Percentiles rank a stretch among this genome's conserved stretches.
phyloP scores from a whole-genome alignment of 2,113 vertebrate species.

The Hippocampus mohnikei region DNA sequence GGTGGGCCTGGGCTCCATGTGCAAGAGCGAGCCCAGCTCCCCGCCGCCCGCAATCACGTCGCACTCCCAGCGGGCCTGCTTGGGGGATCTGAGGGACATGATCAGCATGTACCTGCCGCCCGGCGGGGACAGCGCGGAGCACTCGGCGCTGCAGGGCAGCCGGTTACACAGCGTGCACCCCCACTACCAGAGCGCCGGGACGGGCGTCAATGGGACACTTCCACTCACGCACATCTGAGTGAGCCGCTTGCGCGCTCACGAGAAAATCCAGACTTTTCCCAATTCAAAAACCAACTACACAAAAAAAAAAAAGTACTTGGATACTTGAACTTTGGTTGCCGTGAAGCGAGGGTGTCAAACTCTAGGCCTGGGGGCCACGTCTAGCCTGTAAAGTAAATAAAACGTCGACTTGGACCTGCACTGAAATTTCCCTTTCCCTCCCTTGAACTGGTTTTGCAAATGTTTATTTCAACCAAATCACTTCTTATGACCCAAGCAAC shows the following conservation, averaged over 20 bases:
- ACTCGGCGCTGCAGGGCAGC: constrained; percentile 83
- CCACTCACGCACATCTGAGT: constrained; percentile 95
- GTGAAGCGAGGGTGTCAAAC: constrained; percentile 8
- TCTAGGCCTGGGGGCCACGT: neutral
- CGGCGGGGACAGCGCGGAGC: constrained; percentile 88
- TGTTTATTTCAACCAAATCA: neutral
- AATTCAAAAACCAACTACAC: neutral
- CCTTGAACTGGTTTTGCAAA: neutral
- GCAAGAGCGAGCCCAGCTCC: constrained; percentile 95
- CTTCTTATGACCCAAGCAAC: neutral
- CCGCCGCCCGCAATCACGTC: constrained; percentile 91
- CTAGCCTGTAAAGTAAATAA: neutral
- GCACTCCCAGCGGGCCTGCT: constrained; percentile 92
- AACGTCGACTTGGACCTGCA: neutral
- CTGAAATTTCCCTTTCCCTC: no score
- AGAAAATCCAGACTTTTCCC: neutral
- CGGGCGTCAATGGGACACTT: constrained; percentile 91
- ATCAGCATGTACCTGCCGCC: constrained; percentile 99
- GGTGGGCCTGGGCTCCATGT: constrained; percentile 87
- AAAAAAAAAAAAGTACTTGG: constrained; percentile 63
- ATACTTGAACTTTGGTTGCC: constrained; percentile 75
- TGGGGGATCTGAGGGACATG: constrained; percentile 98
- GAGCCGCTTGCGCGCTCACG: neutral
- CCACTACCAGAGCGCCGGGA: constrained; percentile 92
- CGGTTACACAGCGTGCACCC: constrained; percentile 95